Percentiles rank a stretch among this genome's conserved stretches.
Evolutionary conservation across 2,113 vertebrate species (phyloP).

Genomic region (Callipepla squamata): DNA sequence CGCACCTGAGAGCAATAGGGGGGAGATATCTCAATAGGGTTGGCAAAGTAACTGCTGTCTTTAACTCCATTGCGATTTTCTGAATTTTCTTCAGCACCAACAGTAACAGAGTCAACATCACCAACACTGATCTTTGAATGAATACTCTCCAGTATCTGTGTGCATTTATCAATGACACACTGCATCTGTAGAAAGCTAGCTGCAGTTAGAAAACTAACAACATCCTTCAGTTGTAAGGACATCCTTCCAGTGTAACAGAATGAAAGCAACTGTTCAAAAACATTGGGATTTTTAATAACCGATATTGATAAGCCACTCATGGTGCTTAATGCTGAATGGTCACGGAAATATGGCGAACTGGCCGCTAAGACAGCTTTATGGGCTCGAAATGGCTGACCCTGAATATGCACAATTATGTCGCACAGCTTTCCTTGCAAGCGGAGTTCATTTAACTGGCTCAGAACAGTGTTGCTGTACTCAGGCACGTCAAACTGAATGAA

Average conservation of each 20-base stretch:
- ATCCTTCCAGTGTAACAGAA: constrained; percentile 99
- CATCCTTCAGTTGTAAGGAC: constrained; percentile 95
- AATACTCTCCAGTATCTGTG: constrained; percentile 96
- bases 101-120: constrained; percentile 81
- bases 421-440: constrained; percentile 96
- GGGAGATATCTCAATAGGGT: constrained; percentile 96
- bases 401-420: constrained; percentile 98
- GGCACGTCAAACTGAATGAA: constrained; percentile 99
- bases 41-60: constrained; percentile 90
- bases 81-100: constrained; percentile 83
- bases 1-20: constrained; percentile 90
- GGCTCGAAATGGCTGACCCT: constrained; percentile 96
- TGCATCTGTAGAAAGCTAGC: constrained; percentile 99
- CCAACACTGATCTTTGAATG: constrained; percentile 95
- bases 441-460: constrained; percentile 96
- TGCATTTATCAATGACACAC: constrained; percentile 97
- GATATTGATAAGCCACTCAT: constrained; percentile 99
- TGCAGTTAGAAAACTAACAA: constrained; percentile 96
- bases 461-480: constrained; percentile 96
- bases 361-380: constrained; percentile 97
- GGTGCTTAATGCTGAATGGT: constrained; percentile 95
- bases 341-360: constrained; percentile 97
- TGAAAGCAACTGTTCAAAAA: constrained; percentile 96
- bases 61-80: constrained; percentile 89
- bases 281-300: constrained; percentile 96